These are phyloP conservation scores for Pissodes strobi DNA, from an alignment of 1,140 invertebrate genomes.

Conservation along the genomic window DNA sequence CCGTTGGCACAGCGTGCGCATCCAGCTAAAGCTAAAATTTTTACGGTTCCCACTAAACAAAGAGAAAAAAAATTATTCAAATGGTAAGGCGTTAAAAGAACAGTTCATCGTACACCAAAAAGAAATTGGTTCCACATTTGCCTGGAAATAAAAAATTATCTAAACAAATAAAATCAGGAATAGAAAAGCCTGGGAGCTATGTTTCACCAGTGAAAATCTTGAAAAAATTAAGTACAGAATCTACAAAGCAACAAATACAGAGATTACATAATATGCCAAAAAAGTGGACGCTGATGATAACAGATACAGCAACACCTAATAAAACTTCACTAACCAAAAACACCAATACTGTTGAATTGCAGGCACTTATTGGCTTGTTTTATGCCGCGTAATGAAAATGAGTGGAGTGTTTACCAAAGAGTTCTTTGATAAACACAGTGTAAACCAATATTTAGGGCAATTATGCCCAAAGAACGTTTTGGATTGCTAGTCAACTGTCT, in stretches of 20 bases:
- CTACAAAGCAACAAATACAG: background rate
- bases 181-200: too few relatives aligned
- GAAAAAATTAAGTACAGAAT: background rate
- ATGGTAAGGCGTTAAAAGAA: background rate
- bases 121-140: too few relatives aligned
- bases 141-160: background rate
- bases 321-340: background rate
- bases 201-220: background rate
- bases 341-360: background rate
- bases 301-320: background rate
- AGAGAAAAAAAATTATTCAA: too few relatives aligned
- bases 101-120: background rate
- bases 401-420: constrained; percentile 2
- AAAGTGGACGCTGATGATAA: too few relatives aligned
- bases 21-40: background rate
- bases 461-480: constrained; percentile 11
- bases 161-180: background rate
- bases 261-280: background rate
- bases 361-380: constrained; percentile 8
- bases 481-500: background rate
- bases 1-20: background rate
- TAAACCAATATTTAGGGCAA: constrained; percentile 12
- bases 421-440: constrained; percentile 13
- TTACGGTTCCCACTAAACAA: background rate
- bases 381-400: constrained; percentile 21